A percentile compares a stretch with the other conserved stretches of the same genome.
These are phyloP conservation scores for Tichodroma muraria DNA, from an alignment of 2,113 vertebrate species.

Conservation along the genomic window DNA sequence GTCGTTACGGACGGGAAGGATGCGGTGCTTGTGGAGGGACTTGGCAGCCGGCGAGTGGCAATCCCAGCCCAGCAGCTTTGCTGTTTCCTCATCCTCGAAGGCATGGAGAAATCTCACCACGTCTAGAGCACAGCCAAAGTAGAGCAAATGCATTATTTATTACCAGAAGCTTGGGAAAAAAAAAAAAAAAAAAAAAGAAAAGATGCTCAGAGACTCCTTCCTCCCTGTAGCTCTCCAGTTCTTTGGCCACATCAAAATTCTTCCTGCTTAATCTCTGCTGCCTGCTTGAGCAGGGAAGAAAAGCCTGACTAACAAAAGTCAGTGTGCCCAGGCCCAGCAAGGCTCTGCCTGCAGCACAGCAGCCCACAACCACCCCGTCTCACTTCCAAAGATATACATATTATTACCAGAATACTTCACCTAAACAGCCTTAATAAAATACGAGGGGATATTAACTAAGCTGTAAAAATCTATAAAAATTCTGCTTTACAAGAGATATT, in stretches of 20 bases:
- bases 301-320: not conserved
- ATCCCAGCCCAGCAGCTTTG: not conserved
- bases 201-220: not conserved
- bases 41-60: not conserved
- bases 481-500: conserved; percentile 74
- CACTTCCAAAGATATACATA: conserved; percentile 53
- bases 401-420: conserved; percentile 60
- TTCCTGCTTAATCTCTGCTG: not conserved
- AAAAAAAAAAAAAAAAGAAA: not conserved
- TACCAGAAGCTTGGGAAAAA: not conserved
- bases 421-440: conserved; percentile 68
- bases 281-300: not conserved
- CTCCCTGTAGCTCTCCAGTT: not conserved
- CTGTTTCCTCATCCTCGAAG: not conserved
- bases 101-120: not conserved
- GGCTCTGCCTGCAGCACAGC: not conserved
- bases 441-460: conserved; percentile 68
- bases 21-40: fast-evolving
- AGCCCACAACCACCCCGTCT: not conserved
- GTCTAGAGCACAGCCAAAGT: not conserved
- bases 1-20: not conserved
- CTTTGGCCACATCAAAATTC: conserved; percentile 25
- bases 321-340: not conserved
- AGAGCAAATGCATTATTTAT: conserved; percentile 48
- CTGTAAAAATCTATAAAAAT: conserved; percentile 71